Evolutionary conservation across 2,888 invertebrate genomes (phyloP), one percentile per base, ranked within the genome.

Genomic region (Clitarchus hookeri): DNA sequence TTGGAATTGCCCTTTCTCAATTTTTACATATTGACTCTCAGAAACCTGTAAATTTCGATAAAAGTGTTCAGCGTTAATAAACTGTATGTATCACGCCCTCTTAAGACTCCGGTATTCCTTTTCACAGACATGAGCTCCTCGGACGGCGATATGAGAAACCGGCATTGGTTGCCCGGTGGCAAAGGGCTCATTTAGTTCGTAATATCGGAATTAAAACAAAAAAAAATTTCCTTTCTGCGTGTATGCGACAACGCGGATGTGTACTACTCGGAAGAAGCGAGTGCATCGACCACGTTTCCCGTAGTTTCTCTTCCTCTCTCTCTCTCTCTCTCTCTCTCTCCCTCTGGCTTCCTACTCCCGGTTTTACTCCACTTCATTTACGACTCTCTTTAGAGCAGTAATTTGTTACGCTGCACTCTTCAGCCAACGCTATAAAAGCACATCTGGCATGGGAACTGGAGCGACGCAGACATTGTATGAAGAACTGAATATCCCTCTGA

Each of bases 371-470:
- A 65, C 65, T 65, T 65, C 65, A 65, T 65, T 65, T 65, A 65
- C 65, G 65, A 65, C 65, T 65, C 65, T 65, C 65, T 65, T 65
- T n/a, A 65, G n/a, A 65, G 65, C n/a, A 19, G 65, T 65, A 65
- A 65, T 65, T 65, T 65, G 65, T 65, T 65, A 65, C 65, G 65
- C 65, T 65, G 65, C 65, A 65, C 65, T 65, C 65, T 65, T n/a
- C 65, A 65, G 65, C 19, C 65, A n/a, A n/a, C 65, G 65, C 65
- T 65, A 65, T 65, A 65, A 65, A 65, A 65, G 65, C 65, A 65
- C 65, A 65, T 65, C 65, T 65, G 65, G 65, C n/a, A 65, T 65
- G 65, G 65, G 16, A n/a, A 65, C 19, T n/a, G 65, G 65, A 6
- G 65, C n/a, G n/a, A 65, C 65, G 65, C 23, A n/a, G 65, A 3